Percentiles rank a stretch among this genome's conserved stretches.
Conservation (phyloP, 23 tunicate genomes). For the Trididemnum clinides region DNA sequence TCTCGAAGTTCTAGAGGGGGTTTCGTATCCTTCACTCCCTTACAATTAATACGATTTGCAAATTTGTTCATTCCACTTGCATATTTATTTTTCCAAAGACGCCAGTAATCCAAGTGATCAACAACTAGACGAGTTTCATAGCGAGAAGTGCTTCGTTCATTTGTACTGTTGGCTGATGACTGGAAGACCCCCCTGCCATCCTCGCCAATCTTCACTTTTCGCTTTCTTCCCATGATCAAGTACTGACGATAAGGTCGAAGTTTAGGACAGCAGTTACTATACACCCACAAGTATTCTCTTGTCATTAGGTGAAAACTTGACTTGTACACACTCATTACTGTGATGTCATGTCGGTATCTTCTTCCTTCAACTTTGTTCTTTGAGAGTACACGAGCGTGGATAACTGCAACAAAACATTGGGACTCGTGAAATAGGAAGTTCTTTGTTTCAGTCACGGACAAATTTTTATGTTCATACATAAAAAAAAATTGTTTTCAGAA, state of each 20-base stretch:
- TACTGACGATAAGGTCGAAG: constrained; percentile 73
- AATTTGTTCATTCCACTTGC: constrained; percentile 45
- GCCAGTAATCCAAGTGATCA: constrained; percentile 89
- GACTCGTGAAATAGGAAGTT: too few relatives aligned
- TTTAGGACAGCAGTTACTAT: constrained; percentile 84
- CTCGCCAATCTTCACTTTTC: constrained; percentile 38
- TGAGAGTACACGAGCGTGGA: constrained; percentile 71
- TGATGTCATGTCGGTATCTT: constrained; percentile 67
- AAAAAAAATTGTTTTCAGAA: too few relatives aligned
- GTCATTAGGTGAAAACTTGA: constrained; percentile 62
- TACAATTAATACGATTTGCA: constrained; percentile 50
- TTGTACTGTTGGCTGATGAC: not conserved
- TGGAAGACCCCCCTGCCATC: constrained; percentile 38
- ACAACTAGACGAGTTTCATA: constrained; percentile 79
- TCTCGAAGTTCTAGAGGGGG: not conserved
- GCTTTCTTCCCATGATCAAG: constrained; percentile 84
- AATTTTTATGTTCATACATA: too few relatives aligned
- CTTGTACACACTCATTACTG: constrained; percentile 54
- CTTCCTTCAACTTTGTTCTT: constrained; percentile 55
- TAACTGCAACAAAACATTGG: constrained; percentile 57
- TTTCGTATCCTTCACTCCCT: not conserved
- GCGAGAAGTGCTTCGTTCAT: not conserved
- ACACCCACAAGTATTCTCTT: constrained; percentile 87
- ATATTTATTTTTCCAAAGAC: constrained; percentile 70
- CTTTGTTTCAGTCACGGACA: too few relatives aligned